A percentile compares a stretch with the other conserved stretches of the same genome.
These are phyloP conservation scores for Numenius phaeopus DNA, from an alignment of 2,797 vertebrate species.

Conservation along the genomic window DNA sequence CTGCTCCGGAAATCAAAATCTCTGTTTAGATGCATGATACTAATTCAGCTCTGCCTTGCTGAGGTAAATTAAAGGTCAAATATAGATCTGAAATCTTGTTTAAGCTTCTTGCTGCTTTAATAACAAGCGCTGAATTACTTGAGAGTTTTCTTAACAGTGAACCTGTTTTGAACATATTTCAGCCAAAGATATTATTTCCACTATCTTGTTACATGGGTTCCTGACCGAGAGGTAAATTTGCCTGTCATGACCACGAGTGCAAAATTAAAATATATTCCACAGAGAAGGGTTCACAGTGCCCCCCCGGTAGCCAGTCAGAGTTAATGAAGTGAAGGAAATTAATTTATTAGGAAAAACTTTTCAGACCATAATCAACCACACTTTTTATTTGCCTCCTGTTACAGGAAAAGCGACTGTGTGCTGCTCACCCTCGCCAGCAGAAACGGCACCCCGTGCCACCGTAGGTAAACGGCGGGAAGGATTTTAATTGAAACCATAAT, in stretches of 20 bases:
- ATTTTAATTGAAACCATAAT: background rate
- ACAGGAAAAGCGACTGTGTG: background rate
- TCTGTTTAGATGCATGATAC: background rate
- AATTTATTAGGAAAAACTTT: constrained; percentile 16
- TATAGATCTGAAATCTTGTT: constrained; percentile 37
- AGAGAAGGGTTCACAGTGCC: background rate
- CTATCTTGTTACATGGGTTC: background rate
- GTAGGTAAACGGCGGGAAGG: background rate
- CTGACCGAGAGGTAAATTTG: background rate
- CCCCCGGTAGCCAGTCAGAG: background rate
- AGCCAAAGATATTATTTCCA: background rate
- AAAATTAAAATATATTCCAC: constrained; percentile 1
- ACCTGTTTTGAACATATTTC: background rate
- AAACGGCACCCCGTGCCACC: background rate
- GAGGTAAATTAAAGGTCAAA: constrained; percentile 58
- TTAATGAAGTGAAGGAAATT: constrained; percentile 38
- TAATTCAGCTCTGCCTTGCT: constrained; percentile 21
- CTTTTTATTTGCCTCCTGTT: constrained; percentile 12
- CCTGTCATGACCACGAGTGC: background rate
- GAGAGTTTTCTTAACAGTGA: constrained; percentile 11
- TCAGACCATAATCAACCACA: background rate
- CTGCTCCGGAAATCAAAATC: constrained; percentile 3
- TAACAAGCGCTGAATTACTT: background rate
- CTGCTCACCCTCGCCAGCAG: background rate
- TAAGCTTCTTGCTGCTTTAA: constrained; percentile 27